phyloP scores from a whole-genome alignment of 2,888 invertebrate species.

The Petrophora chlorosata region DNA sequence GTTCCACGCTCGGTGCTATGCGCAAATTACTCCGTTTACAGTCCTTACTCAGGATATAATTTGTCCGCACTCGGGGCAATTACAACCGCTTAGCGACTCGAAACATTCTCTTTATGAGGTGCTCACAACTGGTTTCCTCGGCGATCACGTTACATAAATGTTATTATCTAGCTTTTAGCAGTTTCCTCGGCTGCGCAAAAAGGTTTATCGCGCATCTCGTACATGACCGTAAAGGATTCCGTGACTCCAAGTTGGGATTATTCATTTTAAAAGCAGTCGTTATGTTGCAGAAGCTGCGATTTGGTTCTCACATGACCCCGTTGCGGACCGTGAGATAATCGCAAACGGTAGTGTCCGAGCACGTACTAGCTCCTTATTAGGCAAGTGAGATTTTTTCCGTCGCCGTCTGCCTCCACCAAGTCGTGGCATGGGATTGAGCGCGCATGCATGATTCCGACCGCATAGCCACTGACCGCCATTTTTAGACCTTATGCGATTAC shows the following conservation, averaged over 20 bases:
- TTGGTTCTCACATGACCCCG: slow-evolving; percentile 75
- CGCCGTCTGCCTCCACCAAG: slow-evolving; percentile 46
- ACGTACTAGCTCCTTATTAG: slow-evolving; percentile 77
- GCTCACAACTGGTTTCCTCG: slow-evolving; percentile 49
- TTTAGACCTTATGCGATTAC: slow-evolving; percentile 44
- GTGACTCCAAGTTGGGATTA: slow-evolving; percentile 58
- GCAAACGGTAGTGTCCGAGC: slow-evolving; percentile 74
- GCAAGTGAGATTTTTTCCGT: slow-evolving; percentile 65
- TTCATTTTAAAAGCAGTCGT: slow-evolving; percentile 61
- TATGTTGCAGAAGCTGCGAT: slow-evolving; percentile 63
- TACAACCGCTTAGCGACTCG: slow-evolving; percentile 47
- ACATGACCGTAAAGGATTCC: slow-evolving; percentile 59
- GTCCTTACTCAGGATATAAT: slow-evolving; percentile 53
- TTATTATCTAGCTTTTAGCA: slow-evolving; percentile 51
- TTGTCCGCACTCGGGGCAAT: slow-evolving; percentile 52
- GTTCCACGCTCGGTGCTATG: slow-evolving; percentile 41
- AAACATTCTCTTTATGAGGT: slow-evolving; percentile 53
- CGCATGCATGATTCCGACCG: slow-evolving; percentile 58
- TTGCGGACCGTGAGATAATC: slow-evolving; percentile 79
- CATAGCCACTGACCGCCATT: slow-evolving; percentile 49
- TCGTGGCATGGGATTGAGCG: slow-evolving; percentile 58
- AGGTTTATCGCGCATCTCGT: slow-evolving; percentile 57
- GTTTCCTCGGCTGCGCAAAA: slow-evolving; percentile 49
- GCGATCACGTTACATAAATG: slow-evolving; percentile 47
- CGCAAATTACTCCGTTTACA: slow-evolving; percentile 54